Evolutionary conservation across 2,888 invertebrate genomes (phyloP).

Genomic region (Hirtodrosophila cameraria): DNA sequence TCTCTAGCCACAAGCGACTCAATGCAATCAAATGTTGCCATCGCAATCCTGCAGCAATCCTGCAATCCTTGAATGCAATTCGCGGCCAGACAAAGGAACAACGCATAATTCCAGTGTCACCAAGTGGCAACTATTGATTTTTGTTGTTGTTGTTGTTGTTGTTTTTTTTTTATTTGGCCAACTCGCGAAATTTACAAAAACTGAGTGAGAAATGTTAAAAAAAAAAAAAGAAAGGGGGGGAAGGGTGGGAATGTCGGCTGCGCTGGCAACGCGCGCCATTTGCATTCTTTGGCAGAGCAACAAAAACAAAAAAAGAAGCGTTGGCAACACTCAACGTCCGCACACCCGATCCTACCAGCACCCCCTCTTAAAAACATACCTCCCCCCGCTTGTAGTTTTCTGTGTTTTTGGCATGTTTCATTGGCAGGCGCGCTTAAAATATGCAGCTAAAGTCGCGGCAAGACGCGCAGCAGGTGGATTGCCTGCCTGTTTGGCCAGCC

Average conservation of each 20-base stretch:
- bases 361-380: not conserved
- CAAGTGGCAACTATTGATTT: conserved; percentile 60
- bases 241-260: conserved; percentile 23
- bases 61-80: conserved; percentile 18
- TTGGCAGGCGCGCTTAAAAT: conserved; percentile 72
- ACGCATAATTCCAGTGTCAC: conserved; percentile 56
- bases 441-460: conserved; percentile 50
- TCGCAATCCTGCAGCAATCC: too few relatives aligned
- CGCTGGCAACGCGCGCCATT: conserved; percentile 64
- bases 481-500: not conserved
- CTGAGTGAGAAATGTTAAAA: conserved; percentile 21
- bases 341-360: conserved; percentile 8
- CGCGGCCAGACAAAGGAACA: conserved; percentile 29
- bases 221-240: conserved; percentile 42
- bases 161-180: not conserved
- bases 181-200: not conserved
- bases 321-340: conserved; percentile 58
- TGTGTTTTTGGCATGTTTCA: conserved; percentile 73
- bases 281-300: conserved; percentile 73
- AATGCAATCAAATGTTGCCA: conserved; percentile 13
- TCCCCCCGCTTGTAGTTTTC: conserved; percentile 47
- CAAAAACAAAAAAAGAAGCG: conserved; percentile 22
- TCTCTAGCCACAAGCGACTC: conserved; percentile 3
- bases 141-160: conserved; percentile 3
- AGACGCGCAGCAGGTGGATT: conserved; percentile 67